A percentile compares a stretch with the other conserved stretches of the same genome.
These are phyloP conservation scores for Heliconius erato DNA, from an alignment of 2,888 invertebrate genomes.

Conservation along the genomic window DNA sequence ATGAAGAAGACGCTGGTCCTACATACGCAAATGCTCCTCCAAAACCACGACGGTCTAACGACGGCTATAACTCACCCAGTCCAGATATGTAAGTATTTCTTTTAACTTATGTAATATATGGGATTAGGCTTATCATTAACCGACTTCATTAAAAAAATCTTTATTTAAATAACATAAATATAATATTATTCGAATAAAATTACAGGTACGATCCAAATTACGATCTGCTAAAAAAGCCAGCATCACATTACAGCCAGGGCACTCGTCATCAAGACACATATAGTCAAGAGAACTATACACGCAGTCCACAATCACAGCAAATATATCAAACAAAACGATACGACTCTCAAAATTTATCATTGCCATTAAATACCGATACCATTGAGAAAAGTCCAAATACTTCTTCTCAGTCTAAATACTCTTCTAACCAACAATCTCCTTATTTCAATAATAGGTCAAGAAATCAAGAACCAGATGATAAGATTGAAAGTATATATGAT, in stretches of 20 bases:
- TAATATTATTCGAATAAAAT: slow-evolving; percentile 52
- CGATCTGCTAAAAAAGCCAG: slow-evolving; percentile 83
- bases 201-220: slow-evolving; percentile 85
- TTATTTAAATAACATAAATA: background rate
- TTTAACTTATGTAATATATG: background rate
- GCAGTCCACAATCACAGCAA: slow-evolving; percentile 81
- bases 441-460: slow-evolving; percentile 81
- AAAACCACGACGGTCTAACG: slow-evolving; percentile 92
- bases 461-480: slow-evolving; percentile 67
- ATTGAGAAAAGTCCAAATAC: slow-evolving; percentile 69
- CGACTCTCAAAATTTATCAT: slow-evolving; percentile 80
- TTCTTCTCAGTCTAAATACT: slow-evolving; percentile 67
- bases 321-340: slow-evolving; percentile 77
- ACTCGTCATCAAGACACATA: slow-evolving; percentile 76
- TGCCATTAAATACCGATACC: slow-evolving; percentile 79
- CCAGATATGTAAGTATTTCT: slow-evolving; percentile 86
- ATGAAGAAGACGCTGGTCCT: slow-evolving; percentile 83
- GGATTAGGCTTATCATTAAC: background rate
- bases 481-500: slow-evolving; percentile 72
- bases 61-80: slow-evolving; percentile 91
- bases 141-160: background rate
- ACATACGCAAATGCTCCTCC: slow-evolving; percentile 96
- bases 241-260: slow-evolving; percentile 82
- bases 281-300: slow-evolving; percentile 83
- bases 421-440: slow-evolving; percentile 80